Evolutionary conservation across 2,888 invertebrate species (phyloP), one percentile per base, ranked within the genome.

Genomic region (Acanthococcus lagerstroemiae): DNA sequence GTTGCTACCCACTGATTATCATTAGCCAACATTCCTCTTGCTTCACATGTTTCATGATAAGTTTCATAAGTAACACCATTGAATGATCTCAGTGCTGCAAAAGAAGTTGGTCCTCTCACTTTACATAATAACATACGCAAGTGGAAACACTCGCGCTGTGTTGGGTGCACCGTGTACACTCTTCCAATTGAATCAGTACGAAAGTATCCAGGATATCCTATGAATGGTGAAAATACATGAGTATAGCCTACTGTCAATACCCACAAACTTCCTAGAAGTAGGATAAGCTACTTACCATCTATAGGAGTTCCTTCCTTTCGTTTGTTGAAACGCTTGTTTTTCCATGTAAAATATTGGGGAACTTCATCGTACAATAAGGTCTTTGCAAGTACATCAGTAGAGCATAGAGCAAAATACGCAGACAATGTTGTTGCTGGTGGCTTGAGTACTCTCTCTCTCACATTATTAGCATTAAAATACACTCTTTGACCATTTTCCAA

Each of bases 11-110:
- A 69, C 21, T 55, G 63, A 1, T 21, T 12, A 44, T 69, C 67
- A 65, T 65, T 54, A 37, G 50, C 55, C 30, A 69, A 68, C 61
- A 76, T 68, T 4, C 73, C 72, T 27, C 70, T 55, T 1, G 67
- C 55, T 25, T 44, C 9, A 21, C 63, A 68, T 2, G 66, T 60
- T 4, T 26, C 66, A 12, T 44, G 48, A 45, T 45, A 69, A 0
- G 54, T 66, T 0, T 1, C 21, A 26, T 68, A 50, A 0, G 26
- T 21, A 1, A 15, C 17, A 0, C 54, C 66, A 17, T 66, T 48
- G 3, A 54, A 55, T 1, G 63, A 67, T 50, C 44, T 57, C 12
- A 67, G 1, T 46, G 55, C 54, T 9, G 12, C 9, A 37, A 68
- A 67, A 4, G 67, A 66, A 46, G 30, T 55, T 2, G 65, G 55